Base-by-base conservation (phyloP, 2,797 vertebrate species). In the Coreius guichenoti region DNA sequence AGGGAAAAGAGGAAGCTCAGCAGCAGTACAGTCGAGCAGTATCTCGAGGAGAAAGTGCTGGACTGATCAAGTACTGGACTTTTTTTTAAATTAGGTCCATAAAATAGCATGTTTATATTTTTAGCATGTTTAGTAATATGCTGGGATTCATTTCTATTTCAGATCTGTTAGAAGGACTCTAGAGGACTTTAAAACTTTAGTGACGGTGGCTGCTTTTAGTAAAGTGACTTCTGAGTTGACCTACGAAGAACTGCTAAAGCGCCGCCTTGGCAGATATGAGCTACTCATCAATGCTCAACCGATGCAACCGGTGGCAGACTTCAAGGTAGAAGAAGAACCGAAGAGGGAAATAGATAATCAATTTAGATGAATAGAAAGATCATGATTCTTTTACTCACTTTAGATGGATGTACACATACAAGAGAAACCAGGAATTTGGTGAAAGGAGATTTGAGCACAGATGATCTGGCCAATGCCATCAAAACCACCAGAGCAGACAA, bases 101-200 rank as follows among this genome's bases (percentile, higher is more conserved):
- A 13, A 49, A 43, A 36, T 33, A n/a, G n/a, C n/a, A n/a, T n/a
- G n/a, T n/a, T n/a, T n/a, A 3, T 74, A 26, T 4, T 6, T 83
- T 29, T 36, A 49, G 7, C 7, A 51, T 2, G 26, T 56, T 67
- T 47, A 49, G 4, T 51, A 31, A 77, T 63, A 29, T n/a, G n/a
- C 58, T 47, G n/a, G 5, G 4, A 3, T 49, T 6, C 0, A 11
- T 74, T 65, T 76, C 0, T 78, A 8, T 69, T n/a, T 79, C 58
- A 95, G 95, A 51, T 93, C 94, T 76, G 94, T 96, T 23, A 95
- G 95, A 39, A 9, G 95, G 78, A 94, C 93, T 36, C 90, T 95
- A 43, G 97, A 99, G 87, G 92, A 95, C 87, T 98, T 99, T 88
- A 96, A 96, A 1, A 96, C 98, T 47, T 96, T 97, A 0, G 96